Percentiles rank a stretch among this genome's conserved stretches.
These are phyloP conservation scores for Spinibarbus caldwelli DNA, from an alignment of 2,797 vertebrate genomes.

Conservation along the genomic window DNA sequence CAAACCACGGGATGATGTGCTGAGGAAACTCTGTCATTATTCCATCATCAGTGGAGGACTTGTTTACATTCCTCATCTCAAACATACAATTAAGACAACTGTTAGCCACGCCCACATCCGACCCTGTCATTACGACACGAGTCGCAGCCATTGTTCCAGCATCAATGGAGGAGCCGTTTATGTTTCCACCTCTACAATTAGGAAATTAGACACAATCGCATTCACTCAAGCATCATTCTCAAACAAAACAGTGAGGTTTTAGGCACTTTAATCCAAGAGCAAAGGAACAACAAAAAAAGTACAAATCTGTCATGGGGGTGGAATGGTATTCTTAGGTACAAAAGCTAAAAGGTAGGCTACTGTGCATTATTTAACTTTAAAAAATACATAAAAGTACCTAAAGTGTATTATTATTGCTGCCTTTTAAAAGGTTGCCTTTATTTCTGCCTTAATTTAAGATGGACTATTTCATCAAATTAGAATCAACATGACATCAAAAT, in stretches of 20 bases:
- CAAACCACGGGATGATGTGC: neutral
- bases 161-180: neutral
- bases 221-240: neutral
- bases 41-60: conserved; percentile 19
- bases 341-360: neutral
- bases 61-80: conserved; percentile 14
- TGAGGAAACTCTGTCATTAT: conserved; percentile 2
- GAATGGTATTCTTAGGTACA: neutral
- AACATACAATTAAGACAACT: conserved; percentile 2
- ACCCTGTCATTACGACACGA: neutral
- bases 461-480: too few relatives aligned
- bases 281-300: neutral
- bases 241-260: neutral
- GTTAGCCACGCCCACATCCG: neutral
- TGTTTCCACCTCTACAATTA: neutral
- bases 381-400: too few relatives aligned
- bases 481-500: neutral
- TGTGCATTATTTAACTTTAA: neutral
- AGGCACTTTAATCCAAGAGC: neutral
- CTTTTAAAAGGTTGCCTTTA: too few relatives aligned
- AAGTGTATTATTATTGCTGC: too few relatives aligned
- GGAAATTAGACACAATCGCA: neutral
- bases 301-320: neutral
- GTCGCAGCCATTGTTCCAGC: neutral
- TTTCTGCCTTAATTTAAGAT: too few relatives aligned